Base-by-base conservation (phyloP, 2,888 invertebrate genomes). In the Luperina testacea region DNA sequence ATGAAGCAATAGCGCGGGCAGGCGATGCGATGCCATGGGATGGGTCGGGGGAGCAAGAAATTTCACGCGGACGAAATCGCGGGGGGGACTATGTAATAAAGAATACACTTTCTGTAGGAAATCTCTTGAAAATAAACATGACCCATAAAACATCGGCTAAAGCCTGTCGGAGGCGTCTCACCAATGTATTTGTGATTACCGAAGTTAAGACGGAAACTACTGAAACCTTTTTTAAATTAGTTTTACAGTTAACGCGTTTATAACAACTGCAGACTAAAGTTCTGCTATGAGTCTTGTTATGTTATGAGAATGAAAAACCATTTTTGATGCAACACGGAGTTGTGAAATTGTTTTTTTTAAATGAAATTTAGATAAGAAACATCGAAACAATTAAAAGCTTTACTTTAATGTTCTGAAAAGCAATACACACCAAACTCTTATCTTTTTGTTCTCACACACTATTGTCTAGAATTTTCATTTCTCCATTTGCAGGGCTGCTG, bases 181-280 rank as follows among this genome's bases (percentile, higher is more conserved):
- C 32, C 38, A 20, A 71, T 59, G 5, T 68, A 67, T 65, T 78
- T 78, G 72, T 71, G 67, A 74, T 67, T 71, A 51, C 51, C 5
- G 32, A 48, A 61, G 32, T 73, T 51, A 78, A 71, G 74, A 65
- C 20, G 72, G 2, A 42, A 83, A 79, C 72, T 61, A 65, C 59
- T 15, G 7, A 72, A 78, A 78, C 42, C 45, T 59, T 15, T 73
- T 81, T 53, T 42, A 67, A 71, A 63, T 84, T 70, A 42, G 57
- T 80, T 84, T 32, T 45, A 72, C 42, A 51, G 20, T 67, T 84
- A 63, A 80, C 57, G 64, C 53, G 53, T 80, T 65, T 69, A n/a
- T 65, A 72, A 74, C 65, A 72, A 84, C 32, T 84, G 74, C 63
- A 72, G 20, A 15, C 69, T 63, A 79, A 61, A 80, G 2, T 83